Conservation (phyloP, 64 coral and sea anemone species). For the Actinia equina region DNA sequence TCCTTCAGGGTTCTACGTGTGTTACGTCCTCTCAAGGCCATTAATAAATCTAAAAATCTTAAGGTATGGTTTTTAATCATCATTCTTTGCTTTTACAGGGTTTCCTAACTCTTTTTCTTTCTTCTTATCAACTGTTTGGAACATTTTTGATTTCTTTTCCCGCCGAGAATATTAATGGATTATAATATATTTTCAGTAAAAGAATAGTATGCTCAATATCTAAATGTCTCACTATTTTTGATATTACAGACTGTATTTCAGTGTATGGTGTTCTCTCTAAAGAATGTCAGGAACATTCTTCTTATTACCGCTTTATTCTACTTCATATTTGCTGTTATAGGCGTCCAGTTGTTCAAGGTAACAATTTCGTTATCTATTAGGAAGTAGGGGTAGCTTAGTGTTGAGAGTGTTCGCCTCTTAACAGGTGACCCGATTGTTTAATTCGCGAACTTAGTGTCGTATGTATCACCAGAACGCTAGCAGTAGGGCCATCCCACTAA, state of each 20-base stretch:
- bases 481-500: too few relatives aligned
- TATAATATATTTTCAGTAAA: too few relatives aligned
- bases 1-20: constrained; percentile 94
- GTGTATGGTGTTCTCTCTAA: constrained; percentile 96
- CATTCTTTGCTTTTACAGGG: too few relatives aligned
- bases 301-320: constrained; percentile 90
- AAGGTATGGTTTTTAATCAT: constrained; percentile 50
- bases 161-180: too few relatives aligned
- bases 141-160: too few relatives aligned
- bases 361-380: background rate
- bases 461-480: constrained; percentile 7
- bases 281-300: constrained; percentile 93
- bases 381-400: too few relatives aligned
- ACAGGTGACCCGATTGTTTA: background rate
- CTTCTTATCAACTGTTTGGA: too few relatives aligned
- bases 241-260: constrained; percentile 88
- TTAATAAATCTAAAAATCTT: constrained; percentile 94
- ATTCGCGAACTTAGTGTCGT: constrained; percentile 79
- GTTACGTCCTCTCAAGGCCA: constrained; percentile 89
- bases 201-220: too few relatives aligned
- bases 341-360: constrained; percentile 97
- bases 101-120: too few relatives aligned
- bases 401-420: background rate
- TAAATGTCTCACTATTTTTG: background rate
- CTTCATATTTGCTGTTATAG: constrained; percentile 98